Evolutionary conservation across 2,888 invertebrate species (phyloP).

Genomic region (Parnassius mnemosyne): DNA sequence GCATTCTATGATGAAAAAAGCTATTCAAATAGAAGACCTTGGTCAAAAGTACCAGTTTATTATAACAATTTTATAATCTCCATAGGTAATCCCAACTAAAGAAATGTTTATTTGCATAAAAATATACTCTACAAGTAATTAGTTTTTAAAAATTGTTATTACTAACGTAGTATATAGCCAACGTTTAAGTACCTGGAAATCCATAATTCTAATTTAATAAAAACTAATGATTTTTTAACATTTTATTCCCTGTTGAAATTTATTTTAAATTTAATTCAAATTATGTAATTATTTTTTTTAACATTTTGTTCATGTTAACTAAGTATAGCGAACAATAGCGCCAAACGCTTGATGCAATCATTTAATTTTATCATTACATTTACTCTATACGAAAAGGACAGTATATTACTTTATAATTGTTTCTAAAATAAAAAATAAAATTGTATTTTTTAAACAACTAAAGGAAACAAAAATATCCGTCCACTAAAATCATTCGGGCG

Average conservation of each 20-base stretch:
- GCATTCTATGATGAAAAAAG: too few relatives aligned
- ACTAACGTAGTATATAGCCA: background rate
- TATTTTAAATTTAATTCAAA: conserved; percentile 1
- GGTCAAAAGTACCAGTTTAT: too few relatives aligned
- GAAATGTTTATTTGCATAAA: conserved; percentile 12
- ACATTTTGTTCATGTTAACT: background rate
- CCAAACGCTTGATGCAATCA: background rate
- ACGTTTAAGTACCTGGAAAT: conserved; percentile 15
- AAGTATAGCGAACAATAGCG: background rate
- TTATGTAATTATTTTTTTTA: background rate
- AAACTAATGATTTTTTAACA: background rate
- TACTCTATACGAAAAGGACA: too few relatives aligned
- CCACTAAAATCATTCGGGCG: conserved; percentile 12
- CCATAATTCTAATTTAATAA: conserved; percentile 1
- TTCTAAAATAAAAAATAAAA: background rate
- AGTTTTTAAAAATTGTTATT: conserved; percentile 13
- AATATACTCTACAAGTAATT: conserved; percentile 9
- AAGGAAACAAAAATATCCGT: conserved; percentile 11
- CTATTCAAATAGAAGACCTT: too few relatives aligned
- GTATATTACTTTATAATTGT: background rate
- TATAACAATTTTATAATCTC: conserved; percentile 1
- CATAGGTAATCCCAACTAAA: conserved; percentile 17
- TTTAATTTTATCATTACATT: background rate
- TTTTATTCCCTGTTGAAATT: conserved; percentile 1
- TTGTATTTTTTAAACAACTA: background rate